Conservation (phyloP, 1,140 invertebrate genomes). For the Caligus rogercresseyi region DNA sequence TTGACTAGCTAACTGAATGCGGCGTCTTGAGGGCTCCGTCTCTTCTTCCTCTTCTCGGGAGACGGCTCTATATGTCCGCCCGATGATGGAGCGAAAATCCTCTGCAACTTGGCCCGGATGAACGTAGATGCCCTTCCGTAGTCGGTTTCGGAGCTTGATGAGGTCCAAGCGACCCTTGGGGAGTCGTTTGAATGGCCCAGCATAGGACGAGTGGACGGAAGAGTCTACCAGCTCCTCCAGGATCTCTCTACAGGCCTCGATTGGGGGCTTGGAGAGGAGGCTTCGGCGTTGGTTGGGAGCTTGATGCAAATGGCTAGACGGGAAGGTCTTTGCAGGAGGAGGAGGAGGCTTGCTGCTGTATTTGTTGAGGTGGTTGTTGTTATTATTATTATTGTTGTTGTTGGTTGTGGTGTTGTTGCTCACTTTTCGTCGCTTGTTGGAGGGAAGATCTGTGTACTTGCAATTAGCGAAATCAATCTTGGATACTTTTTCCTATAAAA, state of each 20-base stretch:
- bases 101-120: not conserved
- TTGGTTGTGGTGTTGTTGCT: not conserved
- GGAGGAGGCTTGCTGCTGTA: not conserved
- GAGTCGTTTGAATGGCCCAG: not conserved
- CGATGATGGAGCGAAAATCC: not conserved
- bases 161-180: not conserved
- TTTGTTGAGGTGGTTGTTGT: not conserved
- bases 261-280: not conserved
- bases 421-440: not conserved
- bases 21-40: too few species aligned
- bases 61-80: not conserved
- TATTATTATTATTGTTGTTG: not conserved
- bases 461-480: not conserved
- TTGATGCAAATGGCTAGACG: too few species aligned
- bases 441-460: not conserved
- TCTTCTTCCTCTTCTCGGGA: not conserved
- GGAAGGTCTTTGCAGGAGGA: not conserved
- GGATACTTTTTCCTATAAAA: not conserved
- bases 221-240: not conserved
- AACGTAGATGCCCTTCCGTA: not conserved
- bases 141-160: not conserved
- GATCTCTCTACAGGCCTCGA: not conserved
- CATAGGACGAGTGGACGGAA: not conserved
- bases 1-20: not conserved
- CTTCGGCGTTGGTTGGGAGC: too few species aligned